These are phyloP conservation scores for Prochilodus magdalenae DNA, from an alignment of 2,113 vertebrate genomes.

Conservation along the genomic window DNA sequence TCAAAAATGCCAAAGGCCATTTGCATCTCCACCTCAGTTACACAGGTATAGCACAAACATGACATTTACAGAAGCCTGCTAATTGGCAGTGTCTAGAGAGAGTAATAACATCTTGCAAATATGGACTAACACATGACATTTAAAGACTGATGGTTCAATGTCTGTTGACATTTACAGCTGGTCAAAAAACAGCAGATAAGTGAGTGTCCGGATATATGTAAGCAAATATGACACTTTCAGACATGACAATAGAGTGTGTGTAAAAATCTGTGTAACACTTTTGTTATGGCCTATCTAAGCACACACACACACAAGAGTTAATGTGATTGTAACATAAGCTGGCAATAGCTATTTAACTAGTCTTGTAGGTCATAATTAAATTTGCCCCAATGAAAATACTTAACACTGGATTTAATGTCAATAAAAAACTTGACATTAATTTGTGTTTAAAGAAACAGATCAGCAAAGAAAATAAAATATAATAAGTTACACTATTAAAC, in stretches of 20 bases:
- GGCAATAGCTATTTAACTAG: no score
- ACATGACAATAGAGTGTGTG: no score
- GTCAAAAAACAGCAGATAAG: neutral
- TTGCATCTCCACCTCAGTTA: neutral
- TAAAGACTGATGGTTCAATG: conserved; percentile 1
- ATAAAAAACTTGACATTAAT: no score
- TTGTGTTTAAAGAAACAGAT: no score
- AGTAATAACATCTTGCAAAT: neutral
- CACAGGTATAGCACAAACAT: conserved; percentile 16
- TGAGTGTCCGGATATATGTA: neutral
- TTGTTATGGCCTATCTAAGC: no score
- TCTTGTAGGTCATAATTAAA: no score
- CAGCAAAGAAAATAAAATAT: no score
- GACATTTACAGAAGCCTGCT: conserved; percentile 31
- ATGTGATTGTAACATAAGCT: neutral
- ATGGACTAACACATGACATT: conserved; percentile 17
- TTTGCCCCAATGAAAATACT: no score
- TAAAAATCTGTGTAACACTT: neutral
- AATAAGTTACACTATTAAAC: no score
- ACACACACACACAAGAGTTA: no score
- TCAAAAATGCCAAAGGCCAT: conserved; percentile 2
- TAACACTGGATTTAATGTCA: no score
- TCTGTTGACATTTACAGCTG: neutral
- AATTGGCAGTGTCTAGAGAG: conserved; percentile 12
- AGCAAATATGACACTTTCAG: neutral